Evolutionary conservation across 2,888 invertebrate species (phyloP).

Genomic region (Caradrina clavipalpis): DNA sequence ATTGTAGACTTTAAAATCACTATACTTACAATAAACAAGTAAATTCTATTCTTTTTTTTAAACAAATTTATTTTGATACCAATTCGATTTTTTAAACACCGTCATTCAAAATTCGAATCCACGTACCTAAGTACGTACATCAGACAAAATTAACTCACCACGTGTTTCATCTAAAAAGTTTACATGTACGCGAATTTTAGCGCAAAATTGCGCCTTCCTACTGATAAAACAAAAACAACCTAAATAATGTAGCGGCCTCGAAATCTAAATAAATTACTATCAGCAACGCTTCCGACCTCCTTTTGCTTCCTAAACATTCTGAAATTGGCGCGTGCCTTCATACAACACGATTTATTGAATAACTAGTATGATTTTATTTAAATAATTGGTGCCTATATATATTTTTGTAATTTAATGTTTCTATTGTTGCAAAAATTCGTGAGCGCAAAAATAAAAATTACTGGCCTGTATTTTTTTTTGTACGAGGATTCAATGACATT

Average conservation of each 20-base stretch:
- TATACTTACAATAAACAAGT: no score
- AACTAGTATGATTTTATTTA: constrained; percentile 25
- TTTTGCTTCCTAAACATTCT: constrained; percentile 85
- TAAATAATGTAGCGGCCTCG: constrained; percentile 88
- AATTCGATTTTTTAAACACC: constrained; percentile 1
- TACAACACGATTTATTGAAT: constrained; percentile 62
- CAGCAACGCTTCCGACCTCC: constrained; percentile 89
- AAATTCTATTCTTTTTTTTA: no score
- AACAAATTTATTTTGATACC: background rate
- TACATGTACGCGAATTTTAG: constrained; percentile 71
- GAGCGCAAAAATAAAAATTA: background rate
- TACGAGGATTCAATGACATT: no score
- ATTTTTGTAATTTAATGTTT: background rate
- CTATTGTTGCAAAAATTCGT: constrained; percentile 14
- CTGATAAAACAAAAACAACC: constrained; percentile 90
- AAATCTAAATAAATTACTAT: constrained; percentile 89
- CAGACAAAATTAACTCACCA: constrained; percentile 42
- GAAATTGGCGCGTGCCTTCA: constrained; percentile 74
- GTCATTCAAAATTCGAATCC: constrained; percentile 18
- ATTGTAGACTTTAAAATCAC: no score
- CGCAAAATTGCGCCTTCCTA: constrained; percentile 87
- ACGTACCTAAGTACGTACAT: background rate
- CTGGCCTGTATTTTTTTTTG: no score
- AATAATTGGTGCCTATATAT: constrained; percentile 10
- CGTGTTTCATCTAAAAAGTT: constrained; percentile 75